Evolutionary conservation across 2,113 vertebrate species (phyloP).

Genomic region (Theristicus caerulescens): DNA sequence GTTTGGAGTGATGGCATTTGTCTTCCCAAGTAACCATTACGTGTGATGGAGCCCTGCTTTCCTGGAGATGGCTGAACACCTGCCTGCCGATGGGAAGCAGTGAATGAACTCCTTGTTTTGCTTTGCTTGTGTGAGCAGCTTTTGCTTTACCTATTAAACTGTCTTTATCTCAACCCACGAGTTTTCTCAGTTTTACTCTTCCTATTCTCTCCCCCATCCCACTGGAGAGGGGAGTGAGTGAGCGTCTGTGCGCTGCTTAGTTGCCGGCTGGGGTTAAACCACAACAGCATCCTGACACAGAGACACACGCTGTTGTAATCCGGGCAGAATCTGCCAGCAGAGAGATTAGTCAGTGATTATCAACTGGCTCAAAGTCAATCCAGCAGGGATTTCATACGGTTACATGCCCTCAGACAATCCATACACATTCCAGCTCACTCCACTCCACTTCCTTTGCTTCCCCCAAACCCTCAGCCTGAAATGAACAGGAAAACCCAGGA

Average conservation of each 20-base stretch:
- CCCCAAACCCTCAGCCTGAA: background rate
- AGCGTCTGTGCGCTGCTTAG: background rate
- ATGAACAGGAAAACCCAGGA: background rate
- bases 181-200: background rate
- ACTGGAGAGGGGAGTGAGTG: background rate
- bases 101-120: background rate
- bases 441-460: background rate
- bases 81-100: background rate
- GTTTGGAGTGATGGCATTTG: background rate
- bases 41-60: background rate
- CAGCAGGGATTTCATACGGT: background rate
- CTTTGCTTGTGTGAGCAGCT: background rate
- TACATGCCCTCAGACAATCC: background rate
- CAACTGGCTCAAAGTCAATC: background rate
- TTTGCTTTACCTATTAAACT: background rate
- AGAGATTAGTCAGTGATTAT: constrained; percentile 11
- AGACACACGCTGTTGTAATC: background rate
- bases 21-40: background rate
- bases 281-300: background rate
- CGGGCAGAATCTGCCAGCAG: background rate
- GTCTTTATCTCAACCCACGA: background rate
- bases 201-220: background rate
- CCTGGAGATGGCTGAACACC: background rate
- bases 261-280: background rate
- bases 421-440: background rate